Evolutionary conservation across 2,113 vertebrate genomes (phyloP), one percentile per base, ranked within the genome.

Genomic region (Syrrhaptes paradoxus): DNA sequence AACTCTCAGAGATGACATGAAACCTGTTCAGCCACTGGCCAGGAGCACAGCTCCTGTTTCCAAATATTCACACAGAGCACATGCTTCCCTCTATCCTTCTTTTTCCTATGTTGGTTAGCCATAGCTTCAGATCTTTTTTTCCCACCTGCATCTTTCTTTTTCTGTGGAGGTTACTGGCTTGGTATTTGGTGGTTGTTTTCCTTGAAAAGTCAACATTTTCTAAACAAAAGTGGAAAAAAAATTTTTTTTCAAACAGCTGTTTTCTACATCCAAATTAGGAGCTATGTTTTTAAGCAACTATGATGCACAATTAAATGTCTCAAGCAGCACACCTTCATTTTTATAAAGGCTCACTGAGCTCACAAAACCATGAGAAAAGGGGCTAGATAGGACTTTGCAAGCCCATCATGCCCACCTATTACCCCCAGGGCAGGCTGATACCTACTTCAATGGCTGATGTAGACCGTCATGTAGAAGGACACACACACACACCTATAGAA

Each of bases 1-100:
- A 93, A 45, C 32, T 76, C 43, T 66, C 46, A 70, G 0, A 0
- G 18, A 5, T 20, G 7, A 43, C 1, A 2, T 24, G 24, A 89
- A 87, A 74, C 11, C 28, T 65, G 11, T 52, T 48, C 32, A 76
- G 19, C 29, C 34, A 19, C 31, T 58, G 32, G 18, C 78, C 58
- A 76, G 28, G 32, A 89, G 51, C 19, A 22, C 38, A 79, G 48
- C 29, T 85, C 70, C 55, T 52, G 21, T 49, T 87, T 65, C 59
- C 36, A 66, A 57, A 32, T 66, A 77, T 36, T 79, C 36, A 49
- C 13, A 34, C 43, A 26, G 24, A 32, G 8, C 0, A 0, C 36
- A 10, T 13, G 9, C 4, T 1, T 46, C 13, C 66, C 76, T 63
- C 34, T 29, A 48, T 31, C 32, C 10, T 58, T 80, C 32, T 61